Evolutionary conservation across 2,888 invertebrate genomes (phyloP), one percentile per base, ranked within the genome.

Genomic region (Sinodicranocentrus sp.): DNA sequence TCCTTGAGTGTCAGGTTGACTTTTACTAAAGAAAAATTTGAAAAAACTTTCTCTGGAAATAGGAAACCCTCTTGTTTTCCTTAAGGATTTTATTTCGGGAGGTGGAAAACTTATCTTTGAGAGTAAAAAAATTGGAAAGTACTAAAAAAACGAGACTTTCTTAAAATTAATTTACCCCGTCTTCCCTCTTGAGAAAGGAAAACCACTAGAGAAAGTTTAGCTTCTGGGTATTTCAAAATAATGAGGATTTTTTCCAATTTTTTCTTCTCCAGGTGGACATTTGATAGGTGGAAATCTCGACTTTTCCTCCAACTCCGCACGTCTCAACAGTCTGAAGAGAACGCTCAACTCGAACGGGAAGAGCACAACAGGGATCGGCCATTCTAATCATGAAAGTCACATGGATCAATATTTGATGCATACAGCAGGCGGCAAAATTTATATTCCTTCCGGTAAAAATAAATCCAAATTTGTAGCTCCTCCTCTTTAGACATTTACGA

Each of bases 351-450:
- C 88, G 17, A 88, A 88, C 76, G 88, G 88, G 70, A 88, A 88
- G 84, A 87, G 87, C 71, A 86, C 84, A 48, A 88, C 87, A 61
- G 87, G 87, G 21, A 80, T 87, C 28, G 88, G 87, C 17, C 85
- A 83, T 67, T 75, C 82, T 19, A 85, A 84, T 82, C 87, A 88
- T 80, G 88, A 87, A 75, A 86, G 80, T 84, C 88, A 86, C 72
- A 87, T 88, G 73, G 88, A 88, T 86, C 88, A 88, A 76, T 88
- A 86, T 77, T 85, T 89, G 86, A 87, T 87, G 87, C 87, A 88
- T 54, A 89, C 89, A 2, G 80, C 87, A 19, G 87, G 87, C 67
- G 89, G 89, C 68, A 89, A 88, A 85, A 87, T 89, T 43, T 89
- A 88, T 82, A 89, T 89, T 84, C 89, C 89, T 75, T 87, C 88